phyloP scores from a whole-genome alignment of 2,797 vertebrate genomes.

The Ciconia nigra region DNA sequence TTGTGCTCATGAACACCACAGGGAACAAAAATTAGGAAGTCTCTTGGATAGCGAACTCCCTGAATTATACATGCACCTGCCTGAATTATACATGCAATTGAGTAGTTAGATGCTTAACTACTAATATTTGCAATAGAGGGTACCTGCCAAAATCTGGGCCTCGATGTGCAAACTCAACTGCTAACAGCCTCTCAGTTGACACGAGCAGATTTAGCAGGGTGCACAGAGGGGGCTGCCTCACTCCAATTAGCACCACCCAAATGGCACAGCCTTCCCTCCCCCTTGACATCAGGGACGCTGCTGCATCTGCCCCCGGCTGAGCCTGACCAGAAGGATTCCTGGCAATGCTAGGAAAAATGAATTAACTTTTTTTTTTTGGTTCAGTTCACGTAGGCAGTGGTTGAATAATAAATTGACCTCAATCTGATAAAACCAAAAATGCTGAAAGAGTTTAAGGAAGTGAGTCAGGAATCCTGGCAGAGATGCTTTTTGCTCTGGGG shows the following conservation, averaged over 20 bases:
- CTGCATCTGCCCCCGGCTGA: not conserved
- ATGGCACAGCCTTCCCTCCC: not conserved
- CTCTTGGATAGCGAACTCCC: not conserved
- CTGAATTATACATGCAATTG: constrained; percentile 58
- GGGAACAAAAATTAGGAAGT: constrained; percentile 40
- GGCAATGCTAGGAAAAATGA: constrained; percentile 1
- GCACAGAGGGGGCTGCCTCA: not conserved
- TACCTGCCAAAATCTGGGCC: constrained; percentile 9
- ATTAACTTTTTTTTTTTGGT: constrained; percentile 12
- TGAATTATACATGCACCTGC: constrained; percentile 54
- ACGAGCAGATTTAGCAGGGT: not conserved
- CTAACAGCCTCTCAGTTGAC: not conserved
- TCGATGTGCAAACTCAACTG: not conserved
- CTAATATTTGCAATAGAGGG: constrained; percentile 15
- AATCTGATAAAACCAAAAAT: constrained; percentile 18
- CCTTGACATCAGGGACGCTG: not conserved
- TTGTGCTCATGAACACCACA: not conserved
- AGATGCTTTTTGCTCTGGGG: not conserved
- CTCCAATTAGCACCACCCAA: constrained; percentile 13
- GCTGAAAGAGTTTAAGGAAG: constrained; percentile 39
- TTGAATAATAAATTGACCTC: not conserved
- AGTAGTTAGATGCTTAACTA: constrained; percentile 28
- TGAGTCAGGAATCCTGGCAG: constrained; percentile 8
- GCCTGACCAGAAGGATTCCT: constrained; percentile 25
- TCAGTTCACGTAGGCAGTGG: not conserved